Evolutionary conservation across 2,888 invertebrate genomes (phyloP).

Genomic region (Hedya salicella): DNA sequence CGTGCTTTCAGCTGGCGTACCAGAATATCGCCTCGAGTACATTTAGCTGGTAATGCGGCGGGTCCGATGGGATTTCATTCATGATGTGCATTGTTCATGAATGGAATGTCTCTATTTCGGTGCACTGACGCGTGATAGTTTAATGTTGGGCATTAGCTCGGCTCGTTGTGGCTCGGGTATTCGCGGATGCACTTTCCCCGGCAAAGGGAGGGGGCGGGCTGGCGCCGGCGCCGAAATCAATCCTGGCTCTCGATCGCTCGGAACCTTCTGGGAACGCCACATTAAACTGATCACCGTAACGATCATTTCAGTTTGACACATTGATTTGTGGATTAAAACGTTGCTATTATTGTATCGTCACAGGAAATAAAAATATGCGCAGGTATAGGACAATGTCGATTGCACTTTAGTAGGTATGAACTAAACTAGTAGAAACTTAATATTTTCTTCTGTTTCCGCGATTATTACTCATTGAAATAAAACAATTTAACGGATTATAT

Average conservation of each 20-base stretch:
- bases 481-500: too few relatives aligned
- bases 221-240: slow-evolving; percentile 53
- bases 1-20: slow-evolving; percentile 63
- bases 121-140: slow-evolving; percentile 70
- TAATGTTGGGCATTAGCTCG: slow-evolving; percentile 62
- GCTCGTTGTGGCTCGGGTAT: slow-evolving; percentile 63
- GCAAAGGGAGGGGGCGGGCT: slow-evolving; percentile 58
- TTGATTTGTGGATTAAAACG: neutral
- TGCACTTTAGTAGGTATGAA: too few relatives aligned
- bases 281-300: slow-evolving; percentile 30
- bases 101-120: slow-evolving; percentile 73
- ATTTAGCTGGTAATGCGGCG: slow-evolving; percentile 68
- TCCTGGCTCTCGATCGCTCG: slow-evolving; percentile 45
- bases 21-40: slow-evolving; percentile 65
- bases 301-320: neutral
- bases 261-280: slow-evolving; percentile 44
- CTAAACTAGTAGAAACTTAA: too few relatives aligned
- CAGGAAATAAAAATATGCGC: too few relatives aligned
- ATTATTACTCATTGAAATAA: too few relatives aligned
- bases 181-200: slow-evolving; percentile 68
- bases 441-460: too few relatives aligned
- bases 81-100: slow-evolving; percentile 74
- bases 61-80: slow-evolving; percentile 69
- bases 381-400: too few relatives aligned
- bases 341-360: too few relatives aligned